Evolutionary conservation across 2,888 invertebrate genomes (phyloP), one percentile per base, ranked within the genome.

Genomic region (Pyrrhosoma nymphula): DNA sequence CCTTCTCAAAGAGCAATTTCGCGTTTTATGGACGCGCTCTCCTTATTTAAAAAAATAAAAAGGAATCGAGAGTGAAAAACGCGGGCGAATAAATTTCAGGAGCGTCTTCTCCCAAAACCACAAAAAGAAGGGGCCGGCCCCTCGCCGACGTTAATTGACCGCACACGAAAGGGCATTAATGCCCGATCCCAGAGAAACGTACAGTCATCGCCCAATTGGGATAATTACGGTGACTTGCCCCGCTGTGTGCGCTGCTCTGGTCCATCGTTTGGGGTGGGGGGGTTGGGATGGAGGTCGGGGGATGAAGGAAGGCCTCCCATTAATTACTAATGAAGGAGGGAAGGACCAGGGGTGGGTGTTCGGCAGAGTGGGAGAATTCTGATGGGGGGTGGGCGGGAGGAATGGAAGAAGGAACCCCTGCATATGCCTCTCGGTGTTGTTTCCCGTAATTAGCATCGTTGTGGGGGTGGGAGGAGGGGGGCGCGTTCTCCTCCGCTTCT

Each of bases 141-240:
- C 20, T 60, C 20, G 30, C 14, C 10, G 82, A 82, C 82, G 82
- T 82, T 82, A 82, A 82, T 82, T 82, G 82, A 82, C 82, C 82
- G 82, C 82, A 82, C 82, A 82, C 82, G 82, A 35, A 82, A 35
- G 35, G 82, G 82, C 82, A 82, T 82, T 82, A 82, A 82, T 82
- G 82, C 82, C 82, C 35, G 26, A 82, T 82, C 82, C 26, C 82
- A 35, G 82, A 82, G 82, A 82, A 82, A 82, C 82, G 82, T 82
- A 82, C 82, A 82, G 82, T 82, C 82, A 82, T 82, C 82, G 82
- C 82, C 82, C 82, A 82, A 82, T 82, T 82, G 82, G 82, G 82
- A 82, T 82, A 82, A 82, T 82, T 82, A 82, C 82, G 82, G 82
- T 82, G 82, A 82, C 82, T 82, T n/a, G 82, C 35, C 82, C 82